Evolutionary conservation across 2,888 invertebrate genomes (phyloP), one percentile per base, ranked within the genome.

Genomic region (Drosophila flavopinicola): DNA sequence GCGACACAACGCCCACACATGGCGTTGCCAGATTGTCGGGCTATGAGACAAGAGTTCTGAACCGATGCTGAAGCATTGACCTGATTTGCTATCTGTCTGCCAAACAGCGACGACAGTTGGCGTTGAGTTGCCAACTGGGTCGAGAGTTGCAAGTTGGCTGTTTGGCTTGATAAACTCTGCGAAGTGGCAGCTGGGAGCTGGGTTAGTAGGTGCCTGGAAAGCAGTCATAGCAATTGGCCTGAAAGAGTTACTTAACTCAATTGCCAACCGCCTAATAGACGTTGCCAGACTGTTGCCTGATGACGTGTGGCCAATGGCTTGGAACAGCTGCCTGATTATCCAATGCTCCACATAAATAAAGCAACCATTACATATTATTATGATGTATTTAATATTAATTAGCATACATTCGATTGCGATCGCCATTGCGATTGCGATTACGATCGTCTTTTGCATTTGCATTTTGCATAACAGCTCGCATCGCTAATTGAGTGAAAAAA

Each of bases 61-160:
- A 47, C 33, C 11, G 27, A 29, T 23, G 42, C 39, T 32, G 39
- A 83, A 77, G 67, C 84, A 85, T 75, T 85, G 79, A 73, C 86
- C 79, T 64, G 76, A 83, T 79, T 79, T 65, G 32, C 11, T 41
- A 48, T 33, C 32, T 13, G 29, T 29, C 44, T 38, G 25, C 9
- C 32, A n/a, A 47, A 58, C 41, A 49, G 25, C 51, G 39, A 41
- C 39, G 23, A 52, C 49, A 82, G 75, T 82, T 76, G 76, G 75
- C 75, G 75, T 59, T 60, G 52, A 68, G 51, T 65, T 65, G 59
- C 63, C 58, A 78, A 73, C 77, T 79, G 69, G 69, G 63, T 32
- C 76, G 41, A 58, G 53, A 64, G 53, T 41, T 47, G 42, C 42
- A 29, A 33, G 27, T 37, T 35, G 39, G 32, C 37, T 48, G 47